Evolutionary conservation across 64 coral and sea anemone species (phyloP).

Genomic region (Montipora efflorescens): DNA sequence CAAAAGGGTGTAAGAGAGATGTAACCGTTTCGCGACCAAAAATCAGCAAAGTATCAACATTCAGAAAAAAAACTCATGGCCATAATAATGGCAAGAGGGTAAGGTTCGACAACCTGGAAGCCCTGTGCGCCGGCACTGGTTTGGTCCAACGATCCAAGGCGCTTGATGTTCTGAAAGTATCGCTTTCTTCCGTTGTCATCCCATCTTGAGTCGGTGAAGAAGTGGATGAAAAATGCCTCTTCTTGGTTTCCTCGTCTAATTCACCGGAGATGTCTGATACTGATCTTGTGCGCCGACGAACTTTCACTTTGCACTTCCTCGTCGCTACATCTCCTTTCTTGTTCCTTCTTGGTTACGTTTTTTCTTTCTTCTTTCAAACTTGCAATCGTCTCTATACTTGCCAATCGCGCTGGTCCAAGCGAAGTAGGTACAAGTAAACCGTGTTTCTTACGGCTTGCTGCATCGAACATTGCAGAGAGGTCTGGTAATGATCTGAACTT

Average conservation of each 20-base stretch:
- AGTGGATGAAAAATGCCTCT: background rate
- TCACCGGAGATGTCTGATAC: background rate
- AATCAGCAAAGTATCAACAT: too few species aligned
- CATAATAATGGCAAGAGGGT: too few species aligned
- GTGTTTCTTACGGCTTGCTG: conserved; percentile 51
- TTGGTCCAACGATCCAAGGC: background rate
- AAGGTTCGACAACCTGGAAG: background rate
- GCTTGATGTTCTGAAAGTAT: background rate
- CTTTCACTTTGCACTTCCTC: background rate
- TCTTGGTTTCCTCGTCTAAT: background rate
- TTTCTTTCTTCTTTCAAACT: background rate
- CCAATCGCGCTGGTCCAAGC: background rate
- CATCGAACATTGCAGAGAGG: conserved; percentile 84
- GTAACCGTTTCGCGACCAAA: too few species aligned
- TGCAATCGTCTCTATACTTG: background rate
- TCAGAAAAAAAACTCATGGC: too few species aligned
- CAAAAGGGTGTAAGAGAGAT: too few species aligned
- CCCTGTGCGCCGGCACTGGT: background rate
- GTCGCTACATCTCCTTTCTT: background rate
- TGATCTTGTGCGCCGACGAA: background rate
- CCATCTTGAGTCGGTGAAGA: background rate
- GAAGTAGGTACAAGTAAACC: background rate
- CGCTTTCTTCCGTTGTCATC: background rate
- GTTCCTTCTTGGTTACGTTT: conserved; percentile 1
- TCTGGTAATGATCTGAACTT: conserved; percentile 78